phyloP scores from a whole-genome alignment of 2,888 invertebrate species.

The Apotomis betuletana region DNA sequence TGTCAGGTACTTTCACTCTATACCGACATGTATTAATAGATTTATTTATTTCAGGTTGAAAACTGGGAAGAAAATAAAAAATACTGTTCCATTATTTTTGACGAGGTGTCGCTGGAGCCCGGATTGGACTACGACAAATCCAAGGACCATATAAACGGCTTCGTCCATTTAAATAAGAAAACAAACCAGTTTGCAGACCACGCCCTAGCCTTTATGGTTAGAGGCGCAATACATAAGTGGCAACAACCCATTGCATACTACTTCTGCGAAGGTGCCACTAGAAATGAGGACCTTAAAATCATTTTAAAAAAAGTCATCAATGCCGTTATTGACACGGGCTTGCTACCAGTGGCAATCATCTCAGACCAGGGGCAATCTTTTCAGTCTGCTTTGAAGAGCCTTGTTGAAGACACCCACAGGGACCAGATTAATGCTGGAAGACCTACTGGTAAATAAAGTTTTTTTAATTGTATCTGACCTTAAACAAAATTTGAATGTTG shows the following conservation, averaged over 20 bases:
- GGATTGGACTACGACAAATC: neutral
- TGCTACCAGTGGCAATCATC: too few relatives aligned
- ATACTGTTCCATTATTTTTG: constrained; percentile 22
- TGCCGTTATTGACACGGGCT: too few relatives aligned
- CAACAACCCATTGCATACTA: constrained; percentile 15
- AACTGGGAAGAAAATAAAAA: constrained; percentile 6
- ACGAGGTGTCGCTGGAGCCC: constrained; percentile 8
- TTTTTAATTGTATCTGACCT: too few relatives aligned
- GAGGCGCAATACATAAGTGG: constrained; percentile 20
- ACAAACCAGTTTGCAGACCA: constrained; percentile 9
- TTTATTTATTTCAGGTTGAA: neutral
- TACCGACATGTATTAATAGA: too few relatives aligned
- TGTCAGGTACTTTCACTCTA: too few relatives aligned
- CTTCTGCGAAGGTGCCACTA: constrained; percentile 11
- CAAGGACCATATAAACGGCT: constrained; percentile 14
- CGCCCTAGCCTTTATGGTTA: constrained; percentile 7
- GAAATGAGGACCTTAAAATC: neutral
- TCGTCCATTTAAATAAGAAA: neutral
- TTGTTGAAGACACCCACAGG: too few relatives aligned
- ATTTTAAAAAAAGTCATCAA: too few relatives aligned
- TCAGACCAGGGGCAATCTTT: too few relatives aligned
- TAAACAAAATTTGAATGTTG: too few relatives aligned
- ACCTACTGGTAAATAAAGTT: too few relatives aligned
- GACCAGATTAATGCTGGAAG: too few relatives aligned
- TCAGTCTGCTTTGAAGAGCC: too few relatives aligned